Evolutionary conservation across 2,888 invertebrate species (phyloP).

Genomic region (Diloba caeruleocephala): DNA sequence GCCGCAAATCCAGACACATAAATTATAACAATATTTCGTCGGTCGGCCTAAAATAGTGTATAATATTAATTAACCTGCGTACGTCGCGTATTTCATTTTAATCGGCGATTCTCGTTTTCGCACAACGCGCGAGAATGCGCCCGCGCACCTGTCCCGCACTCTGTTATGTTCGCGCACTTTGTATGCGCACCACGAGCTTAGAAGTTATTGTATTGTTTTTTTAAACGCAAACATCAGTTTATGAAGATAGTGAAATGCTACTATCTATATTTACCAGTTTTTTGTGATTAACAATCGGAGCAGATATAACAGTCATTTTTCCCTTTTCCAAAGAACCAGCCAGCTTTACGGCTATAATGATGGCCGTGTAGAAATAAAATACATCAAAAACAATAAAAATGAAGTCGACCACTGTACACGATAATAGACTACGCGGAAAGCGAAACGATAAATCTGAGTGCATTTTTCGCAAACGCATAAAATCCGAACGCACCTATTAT

Average conservation of each 20-base stretch:
- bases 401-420: constrained; percentile 56
- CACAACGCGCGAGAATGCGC: constrained; percentile 75
- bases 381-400: constrained; percentile 53
- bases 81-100: constrained; percentile 79
- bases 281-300: constrained; percentile 11
- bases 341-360: constrained; percentile 19
- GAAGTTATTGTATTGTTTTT: constrained; percentile 65
- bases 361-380: constrained; percentile 30
- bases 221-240: constrained; percentile 45
- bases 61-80: constrained; percentile 81
- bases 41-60: constrained; percentile 64
- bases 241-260: constrained; percentile 36
- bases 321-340: constrained; percentile 3
- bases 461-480: constrained; percentile 88
- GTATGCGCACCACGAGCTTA: constrained; percentile 60
- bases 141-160: constrained; percentile 80
- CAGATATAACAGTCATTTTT: constrained; percentile 3
- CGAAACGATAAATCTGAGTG: constrained; percentile 80
- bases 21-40: constrained; percentile 84
- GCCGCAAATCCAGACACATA: constrained; percentile 72
- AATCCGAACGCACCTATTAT: constrained; percentile 84
- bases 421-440: constrained; percentile 82
- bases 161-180: constrained; percentile 68
- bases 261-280: constrained; percentile 8
- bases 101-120: constrained; percentile 78